Base-by-base conservation (phyloP, 2,113 vertebrate genomes). In the Columbina picui region DNA sequence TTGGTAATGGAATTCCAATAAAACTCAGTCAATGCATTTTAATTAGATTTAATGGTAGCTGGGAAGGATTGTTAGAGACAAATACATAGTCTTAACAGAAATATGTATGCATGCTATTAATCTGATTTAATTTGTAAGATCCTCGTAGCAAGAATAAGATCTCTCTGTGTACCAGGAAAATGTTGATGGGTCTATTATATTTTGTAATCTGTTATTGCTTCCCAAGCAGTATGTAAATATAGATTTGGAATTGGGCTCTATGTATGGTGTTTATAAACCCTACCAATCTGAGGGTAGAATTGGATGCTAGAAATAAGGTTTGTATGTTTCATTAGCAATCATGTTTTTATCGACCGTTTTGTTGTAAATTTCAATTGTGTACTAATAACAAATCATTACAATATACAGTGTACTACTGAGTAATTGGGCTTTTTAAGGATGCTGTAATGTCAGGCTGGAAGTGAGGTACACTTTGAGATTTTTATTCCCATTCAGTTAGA, bases 31-130 rank as follows among this genome's bases (percentile, higher is more conserved):
- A 70, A 43, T 93, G 81, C 76, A 67, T 94, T 95, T 95, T 93
- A 93, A 94, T 96, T 87, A 73, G 82, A 87, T 96, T 94, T 95
- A 94, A 91, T 90, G 78, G 67, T 59, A 91, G 27, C 78, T 94
- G 78, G 70, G 70, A 92, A 90, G 75, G 75, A 93, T 94, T 67
- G 61, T 94, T 94, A 94, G 87, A 63, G 47, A 61, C 89, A 96
- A 96, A 96, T 75, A 91, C 30, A 50, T 93, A 78, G 61, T 94
- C 95, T 96, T 91, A 70, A 84, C 63, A 57, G 93, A 91, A 93
- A 79, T 96, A 91, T 56, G 20, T 85, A 96, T 61, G 2, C 59
- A 0, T 85, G 30, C 89, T 89, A 96, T 96, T 93, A 93, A 94
- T 94, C 67, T 80, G 90, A 97, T 94, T 90, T 90, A 90, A 95